Conservation (phyloP, 2,113 vertebrate genomes). For the Melanotaenia duboulayi region DNA sequence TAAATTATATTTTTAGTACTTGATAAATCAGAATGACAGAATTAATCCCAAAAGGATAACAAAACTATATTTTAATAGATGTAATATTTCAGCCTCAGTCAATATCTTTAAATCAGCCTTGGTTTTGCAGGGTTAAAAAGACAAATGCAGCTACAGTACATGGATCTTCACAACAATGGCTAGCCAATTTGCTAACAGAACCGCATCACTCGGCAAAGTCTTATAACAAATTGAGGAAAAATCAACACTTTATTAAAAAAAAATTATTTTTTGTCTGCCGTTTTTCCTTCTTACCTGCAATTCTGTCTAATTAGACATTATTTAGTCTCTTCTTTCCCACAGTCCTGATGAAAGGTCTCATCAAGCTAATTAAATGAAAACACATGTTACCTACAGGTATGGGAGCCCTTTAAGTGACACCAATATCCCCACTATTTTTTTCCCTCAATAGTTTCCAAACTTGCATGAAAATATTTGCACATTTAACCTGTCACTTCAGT, state of each 20-base stretch:
- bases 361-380: slow-evolving; percentile 2
- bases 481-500: background rate
- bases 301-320: slow-evolving; percentile 1
- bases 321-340: background rate
- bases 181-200: background rate
- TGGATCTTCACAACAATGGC: background rate
- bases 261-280: background rate
- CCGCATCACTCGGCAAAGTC: background rate
- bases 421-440: background rate
- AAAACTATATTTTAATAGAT: background rate
- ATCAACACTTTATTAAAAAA: background rate
- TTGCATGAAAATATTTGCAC: background rate
- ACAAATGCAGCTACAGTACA: background rate
- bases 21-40: background rate
- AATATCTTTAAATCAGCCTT: background rate
- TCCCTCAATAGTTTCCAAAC: background rate
- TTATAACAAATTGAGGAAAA: background rate
- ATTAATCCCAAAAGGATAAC: background rate
- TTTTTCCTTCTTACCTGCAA: background rate
- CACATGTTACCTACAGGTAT: background rate
- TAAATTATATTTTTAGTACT: background rate
- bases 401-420: background rate
- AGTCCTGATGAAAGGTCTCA: background rate
- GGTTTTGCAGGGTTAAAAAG: background rate
- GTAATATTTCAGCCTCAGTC: background rate